Evolutionary conservation across 2,113 vertebrate genomes (phyloP).

Genomic region (Vanacampus margaritifer): DNA sequence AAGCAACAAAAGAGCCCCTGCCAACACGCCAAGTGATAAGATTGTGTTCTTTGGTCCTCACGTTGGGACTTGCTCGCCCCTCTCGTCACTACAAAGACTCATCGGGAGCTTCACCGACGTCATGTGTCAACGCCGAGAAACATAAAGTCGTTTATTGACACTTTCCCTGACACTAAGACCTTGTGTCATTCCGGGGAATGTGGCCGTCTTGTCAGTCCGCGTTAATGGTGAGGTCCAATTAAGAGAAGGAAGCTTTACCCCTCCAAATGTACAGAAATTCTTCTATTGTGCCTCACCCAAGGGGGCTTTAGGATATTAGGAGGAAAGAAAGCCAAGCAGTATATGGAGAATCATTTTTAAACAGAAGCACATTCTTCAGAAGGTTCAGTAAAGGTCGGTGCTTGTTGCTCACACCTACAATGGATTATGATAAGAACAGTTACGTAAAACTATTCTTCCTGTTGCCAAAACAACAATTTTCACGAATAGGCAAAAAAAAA

Average conservation of each 20-base stretch:
- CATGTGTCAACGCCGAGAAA: slow-evolving; percentile 35
- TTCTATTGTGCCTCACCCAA: slow-evolving; percentile 48
- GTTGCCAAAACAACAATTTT: not conserved
- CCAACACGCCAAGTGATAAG: slow-evolving; percentile 17
- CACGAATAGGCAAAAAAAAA: not conserved
- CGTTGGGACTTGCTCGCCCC: slow-evolving; percentile 30
- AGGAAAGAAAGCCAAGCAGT: slow-evolving; percentile 18
- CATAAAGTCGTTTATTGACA: slow-evolving; percentile 2
- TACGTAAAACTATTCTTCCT: not conserved
- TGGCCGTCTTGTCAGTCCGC: slow-evolving; percentile 43
- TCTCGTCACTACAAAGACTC: slow-evolving; percentile 28
- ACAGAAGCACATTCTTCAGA: not conserved
- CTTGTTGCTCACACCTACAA: not conserved
- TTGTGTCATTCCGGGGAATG: slow-evolving; percentile 33
- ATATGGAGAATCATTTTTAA: slow-evolving; percentile 12
- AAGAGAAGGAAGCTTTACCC: slow-evolving; percentile 40
- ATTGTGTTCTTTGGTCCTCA: slow-evolving; percentile 8
- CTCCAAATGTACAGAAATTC: slow-evolving; percentile 49
- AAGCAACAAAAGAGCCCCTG: slow-evolving; percentile 25
- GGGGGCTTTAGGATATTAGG: slow-evolving; percentile 37
- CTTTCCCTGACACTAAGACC: slow-evolving; percentile 19
- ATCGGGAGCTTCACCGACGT: slow-evolving; percentile 40
- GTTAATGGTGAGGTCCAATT: slow-evolving; percentile 37
- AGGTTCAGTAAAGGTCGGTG: not conserved
- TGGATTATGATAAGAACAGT: not conserved